phyloP scores from a whole-genome alignment of 2,113 vertebrate genomes.

The Sorex araneus region DNA sequence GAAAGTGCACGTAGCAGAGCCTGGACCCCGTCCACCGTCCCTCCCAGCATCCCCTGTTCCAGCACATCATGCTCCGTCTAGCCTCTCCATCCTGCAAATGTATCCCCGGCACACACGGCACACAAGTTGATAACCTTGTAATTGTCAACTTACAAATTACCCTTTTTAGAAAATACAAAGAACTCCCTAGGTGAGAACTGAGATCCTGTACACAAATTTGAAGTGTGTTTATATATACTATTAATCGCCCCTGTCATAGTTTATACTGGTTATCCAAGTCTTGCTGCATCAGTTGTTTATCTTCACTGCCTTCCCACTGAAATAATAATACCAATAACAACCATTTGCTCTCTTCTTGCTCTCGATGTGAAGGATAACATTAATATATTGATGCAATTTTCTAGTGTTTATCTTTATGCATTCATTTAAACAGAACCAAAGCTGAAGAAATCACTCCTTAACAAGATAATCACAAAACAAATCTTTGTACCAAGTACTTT shows the following conservation, averaged over 20 bases:
- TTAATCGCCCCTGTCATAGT: constrained; percentile 53
- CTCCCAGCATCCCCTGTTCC: neutral
- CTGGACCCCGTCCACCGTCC: neutral
- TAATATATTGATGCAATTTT: constrained; percentile 66
- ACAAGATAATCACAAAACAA: constrained; percentile 72
- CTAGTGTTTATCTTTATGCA: constrained; percentile 72
- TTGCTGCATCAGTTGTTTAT: constrained; percentile 55
- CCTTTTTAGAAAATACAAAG: constrained; percentile 66
- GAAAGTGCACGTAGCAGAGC: neutral
- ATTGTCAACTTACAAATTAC: constrained; percentile 68
- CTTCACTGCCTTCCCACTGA: constrained; percentile 74
- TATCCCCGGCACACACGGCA: constrained; percentile 49
- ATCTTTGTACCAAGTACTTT: constrained; percentile 71
- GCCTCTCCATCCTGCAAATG: constrained; percentile 8
- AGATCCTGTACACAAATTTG: constrained; percentile 63
- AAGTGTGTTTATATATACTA: constrained; percentile 75
- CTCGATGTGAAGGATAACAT: constrained; percentile 44
- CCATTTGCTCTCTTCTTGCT: constrained; percentile 53
- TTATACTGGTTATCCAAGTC: constrained; percentile 68
- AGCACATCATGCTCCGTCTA: neutral
- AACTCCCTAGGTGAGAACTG: constrained; percentile 69
- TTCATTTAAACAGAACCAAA: constrained; percentile 69
- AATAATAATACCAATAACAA: constrained; percentile 76
- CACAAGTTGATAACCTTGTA: constrained; percentile 56
- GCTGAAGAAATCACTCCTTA: constrained; percentile 70